These are phyloP conservation scores for Amphiprion ocellaris DNA, from an alignment of 2,113 vertebrate species.

Conservation along the genomic window DNA sequence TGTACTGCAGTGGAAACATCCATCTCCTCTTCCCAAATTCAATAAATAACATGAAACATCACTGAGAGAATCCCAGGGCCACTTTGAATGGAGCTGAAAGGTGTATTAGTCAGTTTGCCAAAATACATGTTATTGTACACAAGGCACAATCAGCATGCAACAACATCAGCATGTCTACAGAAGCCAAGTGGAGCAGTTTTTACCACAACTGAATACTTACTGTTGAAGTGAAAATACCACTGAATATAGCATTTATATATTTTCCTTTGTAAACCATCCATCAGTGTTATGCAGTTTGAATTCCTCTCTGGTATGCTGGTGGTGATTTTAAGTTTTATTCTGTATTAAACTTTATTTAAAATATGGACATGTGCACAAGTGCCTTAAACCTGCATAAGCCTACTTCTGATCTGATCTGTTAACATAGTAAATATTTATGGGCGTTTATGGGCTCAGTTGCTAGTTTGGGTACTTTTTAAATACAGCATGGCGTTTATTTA, in stretches of 20 bases:
- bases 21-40: background rate
- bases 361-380: too few relatives aligned
- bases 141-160: constrained; percentile 48
- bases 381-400: too few relatives aligned
- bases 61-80: constrained; percentile 11
- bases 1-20: constrained; percentile 13
- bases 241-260: background rate
- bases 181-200: constrained; percentile 1
- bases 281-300: too few relatives aligned
- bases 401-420: too few relatives aligned
- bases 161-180: background rate
- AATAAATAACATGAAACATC: constrained; percentile 73
- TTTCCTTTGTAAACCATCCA: background rate
- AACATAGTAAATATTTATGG: too few relatives aligned
- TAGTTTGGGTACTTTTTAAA: too few relatives aligned
- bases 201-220: background rate
- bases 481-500: too few relatives aligned
- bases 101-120: background rate
- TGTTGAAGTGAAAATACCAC: background rate
- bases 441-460: too few relatives aligned
- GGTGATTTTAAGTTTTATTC: too few relatives aligned
- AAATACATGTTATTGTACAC: constrained; percentile 1
- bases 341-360: too few relatives aligned
- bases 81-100: background rate
- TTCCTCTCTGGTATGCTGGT: too few relatives aligned